Base-by-base conservation (phyloP, 2,797 vertebrate species). In the Sebastes melanostomus region DNA sequence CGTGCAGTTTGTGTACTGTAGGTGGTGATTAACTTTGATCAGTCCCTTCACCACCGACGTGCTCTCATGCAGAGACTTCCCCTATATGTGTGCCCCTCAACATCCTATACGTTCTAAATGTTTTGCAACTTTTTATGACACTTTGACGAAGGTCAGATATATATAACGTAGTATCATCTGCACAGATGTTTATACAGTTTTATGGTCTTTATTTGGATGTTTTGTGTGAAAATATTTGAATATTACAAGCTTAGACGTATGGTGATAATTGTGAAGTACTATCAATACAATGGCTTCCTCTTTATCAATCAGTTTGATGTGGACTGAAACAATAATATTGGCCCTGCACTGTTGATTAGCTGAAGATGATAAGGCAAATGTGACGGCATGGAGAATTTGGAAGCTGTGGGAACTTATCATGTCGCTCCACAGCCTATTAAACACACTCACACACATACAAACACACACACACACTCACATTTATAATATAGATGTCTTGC, bases 221-320 rank as follows among this genome's bases (percentile, higher is more conserved):
- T 90, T 88, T 84, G 78, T 91, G 83, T 88, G 74, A 85, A 86
- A 83, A 67, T 86, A 80, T 76, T 29, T 82, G 16, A 85, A 75
- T 86, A 82, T 88, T 68, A 30, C 78, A 88, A 65, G 66, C 59
- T 71, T 88, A 72, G 77, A 82, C 0, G 62, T 88, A 62, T 50
- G 66, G 82, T 90, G 70, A 85, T 80, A 72, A 87, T 88, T 91
- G 90, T 94, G 91, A 92, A 84, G 86, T 86, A 86, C 92, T 86
- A 91, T 91, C 87, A 85, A 81, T 69, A 72, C 79, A 75, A 89
- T 67, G 62, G 74, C 88, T 89, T 92, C 84, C 84, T 84, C 36
- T 80, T 81, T 62, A 78, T 82, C 34, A 25, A 70, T 89, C 69
- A 16, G 50, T 82, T 69, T 85, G 55, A 81, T 62, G 78, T 54